Conservation (phyloP, 2,888 invertebrate species). For the Mythimna ferrago region DNA sequence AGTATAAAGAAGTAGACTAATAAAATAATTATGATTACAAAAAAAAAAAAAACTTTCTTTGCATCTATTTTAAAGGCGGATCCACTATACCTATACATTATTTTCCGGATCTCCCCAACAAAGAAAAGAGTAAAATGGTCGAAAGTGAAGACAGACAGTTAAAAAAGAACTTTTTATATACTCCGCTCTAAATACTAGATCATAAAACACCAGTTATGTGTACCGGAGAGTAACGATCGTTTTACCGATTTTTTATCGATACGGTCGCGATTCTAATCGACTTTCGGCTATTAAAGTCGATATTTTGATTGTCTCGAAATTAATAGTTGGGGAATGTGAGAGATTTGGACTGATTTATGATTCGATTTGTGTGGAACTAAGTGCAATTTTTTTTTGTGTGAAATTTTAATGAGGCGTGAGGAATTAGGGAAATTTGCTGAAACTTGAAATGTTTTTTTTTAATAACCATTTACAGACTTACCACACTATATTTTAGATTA, state of each 20-base stretch:
- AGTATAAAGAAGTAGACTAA: background rate
- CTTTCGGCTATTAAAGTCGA: constrained; percentile 81
- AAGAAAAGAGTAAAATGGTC: constrained; percentile 32
- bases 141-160: constrained; percentile 56
- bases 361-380: background rate
- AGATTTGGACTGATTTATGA: constrained; percentile 34
- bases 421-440: background rate
- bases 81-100: constrained; percentile 10
- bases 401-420: background rate
- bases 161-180: constrained; percentile 42
- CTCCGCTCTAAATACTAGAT: constrained; percentile 53
- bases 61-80: constrained; percentile 1
- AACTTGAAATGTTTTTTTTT: too few relatives aligned
- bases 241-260: constrained; percentile 72
- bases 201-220: constrained; percentile 54
- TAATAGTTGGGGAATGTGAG: constrained; percentile 37
- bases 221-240: constrained; percentile 45
- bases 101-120: constrained; percentile 28
- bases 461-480: too few relatives aligned
- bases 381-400: constrained; percentile 14
- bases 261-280: constrained; percentile 77
- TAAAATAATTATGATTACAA: background rate
- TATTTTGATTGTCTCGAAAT: constrained; percentile 61
- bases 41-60: background rate
- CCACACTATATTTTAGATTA: too few relatives aligned